Percentiles rank a stretch among this genome's conserved stretches.
These are phyloP conservation scores for Crotalus horridus DNA, from an alignment of 2,113 vertebrate genomes.

Conservation along the genomic window DNA sequence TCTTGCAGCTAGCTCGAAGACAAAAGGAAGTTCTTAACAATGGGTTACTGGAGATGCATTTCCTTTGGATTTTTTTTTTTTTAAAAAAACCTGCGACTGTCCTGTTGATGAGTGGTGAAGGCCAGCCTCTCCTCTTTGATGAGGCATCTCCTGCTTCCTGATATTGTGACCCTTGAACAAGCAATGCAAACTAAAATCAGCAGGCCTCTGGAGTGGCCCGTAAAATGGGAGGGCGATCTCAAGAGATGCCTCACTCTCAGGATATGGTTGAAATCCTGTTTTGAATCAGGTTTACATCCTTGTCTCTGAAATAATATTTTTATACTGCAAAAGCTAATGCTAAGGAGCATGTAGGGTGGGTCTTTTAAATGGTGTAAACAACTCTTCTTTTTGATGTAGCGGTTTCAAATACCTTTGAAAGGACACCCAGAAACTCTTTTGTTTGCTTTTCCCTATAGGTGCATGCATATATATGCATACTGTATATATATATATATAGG, in stretches of 20 bases:
- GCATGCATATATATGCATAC: not conserved
- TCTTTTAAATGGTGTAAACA: constrained; percentile 70
- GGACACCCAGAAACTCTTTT: constrained; percentile 41
- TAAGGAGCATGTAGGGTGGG: constrained; percentile 64
- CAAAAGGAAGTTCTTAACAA: constrained; percentile 96
- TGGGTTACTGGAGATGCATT: constrained; percentile 99
- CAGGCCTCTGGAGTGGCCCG: constrained; percentile 71
- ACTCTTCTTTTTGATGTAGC: constrained; percentile 68
- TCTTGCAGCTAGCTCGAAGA: constrained; percentile 80
- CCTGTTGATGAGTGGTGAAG: constrained; percentile 84
- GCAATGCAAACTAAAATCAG: constrained; percentile 79
- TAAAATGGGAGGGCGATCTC: constrained; percentile 72
- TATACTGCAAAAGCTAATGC: constrained; percentile 81
- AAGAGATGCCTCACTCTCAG: constrained; percentile 84
- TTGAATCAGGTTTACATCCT: constrained; percentile 98
- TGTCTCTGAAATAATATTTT: constrained; percentile 93
- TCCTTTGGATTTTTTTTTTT: constrained; percentile 81
- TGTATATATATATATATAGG: no score
- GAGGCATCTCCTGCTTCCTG: constrained; percentile 98
- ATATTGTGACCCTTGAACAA: constrained; percentile 94
- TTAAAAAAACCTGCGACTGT: constrained; percentile 81
- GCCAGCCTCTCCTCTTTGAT: constrained; percentile 86
- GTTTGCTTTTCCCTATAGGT: constrained; percentile 32
- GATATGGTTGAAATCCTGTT: constrained; percentile 98
- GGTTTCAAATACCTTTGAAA: constrained; percentile 57